Evolutionary conservation across 2,888 invertebrate genomes (phyloP), one percentile per base, ranked within the genome.

Genomic region (Molorchus minor): DNA sequence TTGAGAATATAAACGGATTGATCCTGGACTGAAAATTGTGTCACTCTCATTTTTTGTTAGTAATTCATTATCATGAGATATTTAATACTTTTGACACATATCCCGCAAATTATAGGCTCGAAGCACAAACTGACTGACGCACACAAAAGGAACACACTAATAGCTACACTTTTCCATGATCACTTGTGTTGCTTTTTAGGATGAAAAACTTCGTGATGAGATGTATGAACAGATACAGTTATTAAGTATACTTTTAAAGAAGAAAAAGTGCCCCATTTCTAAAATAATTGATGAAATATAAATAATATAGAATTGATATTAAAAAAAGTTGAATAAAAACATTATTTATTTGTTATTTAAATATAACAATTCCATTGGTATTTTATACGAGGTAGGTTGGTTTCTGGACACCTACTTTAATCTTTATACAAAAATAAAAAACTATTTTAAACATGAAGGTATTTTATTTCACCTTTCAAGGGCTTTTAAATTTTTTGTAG

Each of bases 261-360:
- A 54, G 29, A 57, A 55, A 21, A 60, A 55, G 10, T 51, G 46
- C 7, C 35, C 57, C n/a, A 47, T 55, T n/a, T 55, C 56, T 35
- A 57, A 45, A 33, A 57, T 52, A 20, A 60, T 63, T 38, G 62
- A 63, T 19, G 51, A 59, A 16, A 63, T 63, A 15, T 62, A 40
- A 19, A 17, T 33, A 47, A 33, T 16, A 38, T 10, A 49, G n/a
- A n/a, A n/a, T n/a, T n/a, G n/a, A n/a, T n/a, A n/a, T n/a, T n/a
- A n/a, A n/a, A n/a, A n/a, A n/a, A n/a, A n/a, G n/a, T n/a, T n/a
- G 19, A 10, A 17, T 40, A 21, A 20, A n/a, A 35, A 35, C 12
- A 35, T 35, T 13, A 35, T 13, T 35, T n/a, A n/a, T n/a, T n/a
- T n/a, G n/a, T n/a, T n/a, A n/a, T n/a, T n/a, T n/a, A n/a, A n/a